phyloP scores from a whole-genome alignment of 2,113 vertebrate species.

The Ictalurus furcatus region DNA sequence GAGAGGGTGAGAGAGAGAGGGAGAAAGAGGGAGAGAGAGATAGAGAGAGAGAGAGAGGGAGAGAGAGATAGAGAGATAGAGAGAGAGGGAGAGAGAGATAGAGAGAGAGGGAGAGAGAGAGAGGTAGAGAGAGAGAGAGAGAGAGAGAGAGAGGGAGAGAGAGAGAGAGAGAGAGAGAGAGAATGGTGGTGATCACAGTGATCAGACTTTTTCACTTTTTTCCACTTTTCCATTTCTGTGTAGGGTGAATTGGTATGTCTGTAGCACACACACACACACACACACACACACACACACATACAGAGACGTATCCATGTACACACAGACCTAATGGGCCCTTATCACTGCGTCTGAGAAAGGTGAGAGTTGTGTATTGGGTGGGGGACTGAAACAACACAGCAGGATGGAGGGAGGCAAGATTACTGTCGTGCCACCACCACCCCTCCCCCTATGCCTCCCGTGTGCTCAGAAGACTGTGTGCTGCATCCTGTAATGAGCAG shows the following conservation, averaged over 20 bases:
- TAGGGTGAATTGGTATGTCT: background rate
- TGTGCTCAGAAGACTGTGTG: background rate
- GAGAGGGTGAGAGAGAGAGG: no score
- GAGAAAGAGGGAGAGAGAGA: no score
- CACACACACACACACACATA: background rate
- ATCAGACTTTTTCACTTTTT: background rate
- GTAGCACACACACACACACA: background rate
- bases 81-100: no score
- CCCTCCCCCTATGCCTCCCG: background rate
- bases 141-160: no score
- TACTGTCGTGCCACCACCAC: background rate
- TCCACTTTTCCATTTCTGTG: background rate
- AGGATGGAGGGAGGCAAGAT: slow-evolving; percentile 11
- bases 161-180: no score
- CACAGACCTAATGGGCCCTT: background rate
- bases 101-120: no score
- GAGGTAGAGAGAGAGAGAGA: no score
- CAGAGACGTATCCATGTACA: background rate
- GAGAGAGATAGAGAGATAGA: no score
- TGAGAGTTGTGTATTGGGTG: background rate
- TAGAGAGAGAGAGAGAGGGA: no score
- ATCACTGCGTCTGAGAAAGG: slow-evolving; percentile 17
- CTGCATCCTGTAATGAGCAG: slow-evolving; percentile 12
- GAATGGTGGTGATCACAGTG: background rate
- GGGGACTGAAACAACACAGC: slow-evolving; percentile 8